Evolutionary conservation across 2,797 vertebrate species (phyloP), one percentile per base, ranked within the genome.

Genomic region (Scolopax rusticola): DNA sequence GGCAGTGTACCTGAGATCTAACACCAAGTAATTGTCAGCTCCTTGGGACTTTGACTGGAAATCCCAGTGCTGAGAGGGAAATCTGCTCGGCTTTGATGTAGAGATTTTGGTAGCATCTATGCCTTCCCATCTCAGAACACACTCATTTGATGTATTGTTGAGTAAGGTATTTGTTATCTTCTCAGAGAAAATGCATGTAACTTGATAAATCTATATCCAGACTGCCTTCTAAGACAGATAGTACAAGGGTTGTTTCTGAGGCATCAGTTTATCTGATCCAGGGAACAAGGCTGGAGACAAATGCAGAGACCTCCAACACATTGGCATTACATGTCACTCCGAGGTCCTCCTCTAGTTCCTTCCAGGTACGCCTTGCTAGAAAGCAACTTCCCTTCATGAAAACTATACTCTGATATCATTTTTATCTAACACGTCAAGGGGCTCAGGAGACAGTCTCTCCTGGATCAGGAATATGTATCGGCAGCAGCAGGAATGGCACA

Each of bases 81-180:
- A 86, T 74, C 73, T 89, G 43, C 76, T 45, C 53, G 71, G 51
- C 79, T 91, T 92, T 95, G 87, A 96, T 92, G 76, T 36, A 69
- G 68, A 63, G 81, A 65, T 90, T 89, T 84, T 77, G 78, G 92
- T 32, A 83, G 41, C 13, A 0, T 47, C 84, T 84, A 8, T 54
- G 45, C 51, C 53, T 93, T 33, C 75, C 74, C 64, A 25, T 12
- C 92, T 93, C 61, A 32, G 60, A 90, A 57, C 54, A 80, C 57
- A 25, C 79, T 90, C 45, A 38, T 92, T 91, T 97, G 97, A 97
- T 95, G 67, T 84, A 93, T 68, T 90, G 93, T 94, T 70, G 79
- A 92, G 71, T 27, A 75, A 93, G 73, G 77, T 75, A 56, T 96
- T 96, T 96, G 93, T 95, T 96, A 95, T 93, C 93, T 94, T 81